Evolutionary conservation across 2,113 vertebrate species (phyloP).

Genomic region (Abramis brama): DNA sequence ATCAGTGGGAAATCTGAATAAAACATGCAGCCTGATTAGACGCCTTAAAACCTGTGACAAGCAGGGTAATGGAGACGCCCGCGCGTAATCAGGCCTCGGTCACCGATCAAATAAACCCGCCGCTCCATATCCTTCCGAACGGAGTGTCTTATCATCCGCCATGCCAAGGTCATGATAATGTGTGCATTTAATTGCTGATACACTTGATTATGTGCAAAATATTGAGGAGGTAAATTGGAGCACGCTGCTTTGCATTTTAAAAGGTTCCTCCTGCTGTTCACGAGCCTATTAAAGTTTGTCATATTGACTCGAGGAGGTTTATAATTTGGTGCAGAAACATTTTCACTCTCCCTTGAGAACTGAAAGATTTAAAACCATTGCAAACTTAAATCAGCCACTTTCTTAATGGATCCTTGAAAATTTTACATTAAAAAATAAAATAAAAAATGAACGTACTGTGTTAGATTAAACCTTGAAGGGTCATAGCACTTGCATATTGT

Average conservation of each 20-base stretch:
- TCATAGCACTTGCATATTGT: no score
- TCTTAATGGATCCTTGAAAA: not conserved
- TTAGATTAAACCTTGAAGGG: no score
- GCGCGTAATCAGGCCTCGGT: slow-evolving; percentile 49
- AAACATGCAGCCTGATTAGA: slow-evolving; percentile 48
- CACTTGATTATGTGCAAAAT: slow-evolving; percentile 61
- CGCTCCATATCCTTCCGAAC: slow-evolving; percentile 21
- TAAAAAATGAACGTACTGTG: no score
- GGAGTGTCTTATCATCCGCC: slow-evolving; percentile 25
- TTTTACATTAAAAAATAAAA: not conserved
- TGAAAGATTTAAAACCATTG: not conserved
- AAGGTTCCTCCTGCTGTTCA: slow-evolving; percentile 27
- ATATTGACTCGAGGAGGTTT: not conserved
- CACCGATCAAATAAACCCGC: slow-evolving; percentile 41
- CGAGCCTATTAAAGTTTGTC: not conserved
- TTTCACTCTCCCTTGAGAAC: not conserved
- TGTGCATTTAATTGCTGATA: slow-evolving; percentile 56
- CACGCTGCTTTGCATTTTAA: slow-evolving; percentile 47
- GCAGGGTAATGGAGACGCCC: slow-evolving; percentile 40
- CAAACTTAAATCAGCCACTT: not conserved
- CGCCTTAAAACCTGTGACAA: slow-evolving; percentile 51
- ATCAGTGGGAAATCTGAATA: slow-evolving; percentile 43
- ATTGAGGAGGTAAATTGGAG: slow-evolving; percentile 41
- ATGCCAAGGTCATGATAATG: slow-evolving; percentile 56
- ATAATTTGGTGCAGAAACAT: slow-evolving; percentile 9